These are phyloP conservation scores for Pangasius krempfi DNA, from an alignment of 2,797 vertebrate genomes.

Conservation along the genomic window DNA sequence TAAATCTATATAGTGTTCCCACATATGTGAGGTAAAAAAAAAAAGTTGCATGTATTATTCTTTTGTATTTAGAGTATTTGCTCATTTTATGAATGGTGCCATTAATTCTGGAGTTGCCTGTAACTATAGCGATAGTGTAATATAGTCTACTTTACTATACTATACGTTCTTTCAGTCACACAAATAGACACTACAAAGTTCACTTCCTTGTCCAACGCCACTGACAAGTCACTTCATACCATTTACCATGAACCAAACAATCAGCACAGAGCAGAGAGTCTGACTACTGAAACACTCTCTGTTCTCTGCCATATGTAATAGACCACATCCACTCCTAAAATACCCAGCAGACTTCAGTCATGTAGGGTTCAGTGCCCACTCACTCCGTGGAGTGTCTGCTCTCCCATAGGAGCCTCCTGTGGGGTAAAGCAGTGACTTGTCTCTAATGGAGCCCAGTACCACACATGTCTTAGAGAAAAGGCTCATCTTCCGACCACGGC, in stretches of 20 bases:
- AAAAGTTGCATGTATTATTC: background rate
- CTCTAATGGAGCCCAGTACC: constrained; percentile 31
- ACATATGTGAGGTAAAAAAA: background rate
- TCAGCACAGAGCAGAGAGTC: background rate
- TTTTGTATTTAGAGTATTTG: background rate
- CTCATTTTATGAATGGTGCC: background rate
- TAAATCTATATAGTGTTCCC: background rate
- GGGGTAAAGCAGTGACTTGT: background rate
- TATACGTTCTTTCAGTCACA: constrained; percentile 15
- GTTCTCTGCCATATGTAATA: constrained; percentile 22
- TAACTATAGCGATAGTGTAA: background rate
- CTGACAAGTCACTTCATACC: constrained; percentile 17
- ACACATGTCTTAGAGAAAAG: constrained; percentile 20
- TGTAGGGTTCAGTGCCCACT: background rate
- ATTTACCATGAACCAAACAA: constrained; percentile 20
- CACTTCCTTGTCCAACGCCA: background rate
- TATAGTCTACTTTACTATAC: background rate
- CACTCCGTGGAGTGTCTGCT: constrained; percentile 1
- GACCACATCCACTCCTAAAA: constrained; percentile 25
- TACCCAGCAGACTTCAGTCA: constrained; percentile 26
- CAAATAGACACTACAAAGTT: background rate
- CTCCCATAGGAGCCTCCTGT: constrained; percentile 4
- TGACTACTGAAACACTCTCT: constrained; percentile 11
- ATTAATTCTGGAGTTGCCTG: background rate
- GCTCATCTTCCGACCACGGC: constrained; percentile 28